Base-by-base conservation (phyloP, 2,888 invertebrate species). In the Sepiola atlantica region DNA sequence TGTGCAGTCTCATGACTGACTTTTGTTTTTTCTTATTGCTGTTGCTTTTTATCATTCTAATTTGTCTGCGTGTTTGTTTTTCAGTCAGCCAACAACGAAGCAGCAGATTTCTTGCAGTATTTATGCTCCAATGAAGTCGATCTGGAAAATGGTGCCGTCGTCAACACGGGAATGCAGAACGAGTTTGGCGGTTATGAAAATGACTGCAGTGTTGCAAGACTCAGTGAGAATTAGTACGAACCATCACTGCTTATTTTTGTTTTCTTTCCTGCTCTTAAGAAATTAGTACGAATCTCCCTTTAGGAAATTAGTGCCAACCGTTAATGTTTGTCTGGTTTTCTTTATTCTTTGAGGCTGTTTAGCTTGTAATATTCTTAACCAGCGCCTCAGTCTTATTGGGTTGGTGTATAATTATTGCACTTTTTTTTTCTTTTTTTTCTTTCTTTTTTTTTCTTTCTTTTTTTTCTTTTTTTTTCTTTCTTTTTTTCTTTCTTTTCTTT, bases 151-250 rank as follows among this genome's bases (percentile, higher is more conserved):
- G 99, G 99, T 55, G 98, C 98, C 96, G 99, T 99, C 95, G 99
- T 99, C 95, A 99, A 99, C 97, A 99, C 99, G 0, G 99, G 99
- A 95, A 99, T 99, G 99, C 99, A 99, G 97, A 99, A 99, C 97
- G 98, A 98, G 95, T 98, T 98, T 21, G 99, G 99, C 1, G 99
- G 99, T 28, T 99, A 99, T 97, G 99, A 99, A 97, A 99, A 99
- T 97, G 99, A 99, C 97, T 99, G 99, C 97, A 99, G 99, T 95
- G 97, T 99, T 94, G 99, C 99, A 10, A 98, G 99, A 94, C 98
- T 99, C 61, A 98, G 98, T 0, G 98, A 98, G 95, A 98, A 99
- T 97, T 98, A 99, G 99, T 99, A 95, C 95, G 96, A 95, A 35
- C 94, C 35, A 90, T 77, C 54, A 18, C 32, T 77, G 12, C 21